These are phyloP conservation scores for Falco novaeseelandiae DNA, from an alignment of 2,797 vertebrate species.

Conservation along the genomic window DNA sequence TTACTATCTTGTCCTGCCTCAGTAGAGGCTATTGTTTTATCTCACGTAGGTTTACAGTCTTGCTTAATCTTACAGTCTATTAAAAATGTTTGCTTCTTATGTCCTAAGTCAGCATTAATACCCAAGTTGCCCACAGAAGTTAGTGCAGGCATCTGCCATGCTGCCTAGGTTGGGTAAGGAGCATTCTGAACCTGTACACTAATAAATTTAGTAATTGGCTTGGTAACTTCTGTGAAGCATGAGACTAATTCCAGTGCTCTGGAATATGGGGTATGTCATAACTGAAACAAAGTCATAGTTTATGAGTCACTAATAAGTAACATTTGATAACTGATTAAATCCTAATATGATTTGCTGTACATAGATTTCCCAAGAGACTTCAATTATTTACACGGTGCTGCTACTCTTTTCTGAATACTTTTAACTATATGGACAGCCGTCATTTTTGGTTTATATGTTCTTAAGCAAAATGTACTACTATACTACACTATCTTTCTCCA, in stretches of 20 bases:
- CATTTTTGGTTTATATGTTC: not conserved
- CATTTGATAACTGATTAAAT: not conserved
- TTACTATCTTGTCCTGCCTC: not conserved
- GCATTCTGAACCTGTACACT: not conserved
- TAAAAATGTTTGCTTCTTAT: not conserved
- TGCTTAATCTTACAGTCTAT: not conserved
- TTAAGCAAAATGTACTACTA: not conserved
- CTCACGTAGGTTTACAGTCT: not conserved
- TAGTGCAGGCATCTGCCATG: not conserved
- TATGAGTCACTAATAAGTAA: not conserved
- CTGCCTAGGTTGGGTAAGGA: not conserved
- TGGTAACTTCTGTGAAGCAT: constrained; percentile 39
- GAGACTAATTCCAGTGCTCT: constrained; percentile 29
- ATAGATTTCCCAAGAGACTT: constrained; percentile 21
- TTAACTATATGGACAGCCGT: not conserved
- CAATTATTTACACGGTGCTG: not conserved
- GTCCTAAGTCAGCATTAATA: not conserved
- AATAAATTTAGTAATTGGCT: not conserved
- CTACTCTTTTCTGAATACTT: not conserved
- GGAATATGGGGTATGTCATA: constrained; percentile 4
- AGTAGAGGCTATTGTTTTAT: not conserved
- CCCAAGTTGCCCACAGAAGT: not conserved
- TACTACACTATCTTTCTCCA: not conserved
- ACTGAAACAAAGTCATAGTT: constrained; percentile 16
- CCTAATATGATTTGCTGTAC: not conserved